Conservation (phyloP, 2,113 vertebrate genomes). For the Ivindomyrus marchei region DNA sequence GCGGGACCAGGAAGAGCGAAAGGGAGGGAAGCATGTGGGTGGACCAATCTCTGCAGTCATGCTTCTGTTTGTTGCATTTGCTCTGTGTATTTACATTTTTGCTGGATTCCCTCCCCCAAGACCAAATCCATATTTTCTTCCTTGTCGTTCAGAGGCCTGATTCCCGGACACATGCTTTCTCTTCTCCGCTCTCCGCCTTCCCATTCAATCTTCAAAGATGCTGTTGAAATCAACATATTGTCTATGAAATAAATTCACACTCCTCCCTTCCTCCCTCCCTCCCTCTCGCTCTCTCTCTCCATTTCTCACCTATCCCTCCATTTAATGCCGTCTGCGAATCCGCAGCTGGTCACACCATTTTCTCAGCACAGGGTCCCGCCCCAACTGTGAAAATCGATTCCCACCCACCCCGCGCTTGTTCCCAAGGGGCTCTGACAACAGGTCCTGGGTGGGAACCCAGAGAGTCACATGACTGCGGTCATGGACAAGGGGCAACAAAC, state of each 20-base stretch:
- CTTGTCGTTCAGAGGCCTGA: background rate
- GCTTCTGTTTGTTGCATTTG: background rate
- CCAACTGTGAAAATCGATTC: background rate
- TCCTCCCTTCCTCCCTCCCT: background rate
- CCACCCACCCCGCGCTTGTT: background rate
- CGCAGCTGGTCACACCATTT: background rate
- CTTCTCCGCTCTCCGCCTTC: background rate
- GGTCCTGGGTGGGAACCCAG: background rate
- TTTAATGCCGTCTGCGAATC: background rate
- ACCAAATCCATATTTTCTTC: background rate
- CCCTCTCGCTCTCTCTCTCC: background rate
- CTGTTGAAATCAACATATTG: constrained; percentile 1
- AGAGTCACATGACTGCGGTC: constrained; percentile 3
- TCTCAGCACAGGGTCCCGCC: background rate
- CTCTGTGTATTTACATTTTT: constrained; percentile 4
- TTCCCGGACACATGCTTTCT: background rate
- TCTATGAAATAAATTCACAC: background rate
- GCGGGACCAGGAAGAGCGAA: background rate
- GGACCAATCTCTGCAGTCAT: background rate
- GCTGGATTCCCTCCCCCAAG: background rate
- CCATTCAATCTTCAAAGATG: background rate
- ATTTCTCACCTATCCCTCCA: background rate
- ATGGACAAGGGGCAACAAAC: background rate
- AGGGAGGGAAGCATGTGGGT: background rate
- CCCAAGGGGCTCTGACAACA: background rate